These are phyloP conservation scores for Lumbricus terrestris DNA, from an alignment of 2,888 invertebrate species.

Conservation along the genomic window DNA sequence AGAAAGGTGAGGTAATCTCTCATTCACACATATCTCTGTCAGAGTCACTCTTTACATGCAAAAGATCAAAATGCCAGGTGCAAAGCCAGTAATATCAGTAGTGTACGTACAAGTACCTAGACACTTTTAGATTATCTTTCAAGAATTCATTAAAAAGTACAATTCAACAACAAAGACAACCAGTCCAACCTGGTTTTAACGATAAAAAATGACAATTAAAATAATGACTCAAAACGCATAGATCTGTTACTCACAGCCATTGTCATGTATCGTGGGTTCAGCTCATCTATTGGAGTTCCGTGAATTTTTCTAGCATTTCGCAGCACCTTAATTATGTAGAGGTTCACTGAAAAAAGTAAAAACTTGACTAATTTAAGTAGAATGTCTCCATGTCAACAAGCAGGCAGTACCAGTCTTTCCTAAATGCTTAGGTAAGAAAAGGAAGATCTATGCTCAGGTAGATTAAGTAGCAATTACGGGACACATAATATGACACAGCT, in stretches of 20 bases:
- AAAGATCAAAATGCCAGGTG: neutral
- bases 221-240: too few relatives aligned
- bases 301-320: constrained; percentile 57
- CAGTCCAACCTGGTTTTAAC: neutral
- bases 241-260: constrained; percentile 10
- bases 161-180: neutral
- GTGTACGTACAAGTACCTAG: too few relatives aligned
- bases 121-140: neutral
- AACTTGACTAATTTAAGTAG: neutral
- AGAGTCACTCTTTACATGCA: neutral
- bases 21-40: neutral
- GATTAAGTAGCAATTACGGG: neutral
- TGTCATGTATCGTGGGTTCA: constrained; percentile 29
- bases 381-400: neutral
- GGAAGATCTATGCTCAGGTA: neutral
- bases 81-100: neutral
- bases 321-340: constrained; percentile 60
- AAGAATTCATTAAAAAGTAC: neutral
- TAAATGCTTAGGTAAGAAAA: neutral
- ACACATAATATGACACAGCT: neutral
- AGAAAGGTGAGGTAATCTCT: neutral
- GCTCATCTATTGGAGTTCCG: constrained; percentile 47
- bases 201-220: too few relatives aligned
- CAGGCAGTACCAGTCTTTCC: neutral
- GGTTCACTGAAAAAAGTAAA: constrained; percentile 60